Percentiles rank a stretch among this genome's conserved stretches.
Evolutionary conservation across 2,888 invertebrate genomes (phyloP).

Genomic region (Lycocerus yunnanus): DNA sequence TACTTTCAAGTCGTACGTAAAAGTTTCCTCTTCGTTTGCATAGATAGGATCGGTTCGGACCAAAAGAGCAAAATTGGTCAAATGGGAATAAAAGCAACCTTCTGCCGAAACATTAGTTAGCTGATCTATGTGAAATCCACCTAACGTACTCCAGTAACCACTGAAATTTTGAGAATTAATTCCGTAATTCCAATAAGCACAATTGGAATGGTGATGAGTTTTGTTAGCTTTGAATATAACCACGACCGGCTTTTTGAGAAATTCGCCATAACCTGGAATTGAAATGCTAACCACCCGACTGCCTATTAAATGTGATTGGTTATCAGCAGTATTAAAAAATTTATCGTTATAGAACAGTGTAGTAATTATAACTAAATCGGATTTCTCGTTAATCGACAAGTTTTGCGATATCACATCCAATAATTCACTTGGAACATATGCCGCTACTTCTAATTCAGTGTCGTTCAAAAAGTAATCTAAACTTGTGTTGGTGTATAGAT

Average conservation of each 20-base stretch:
- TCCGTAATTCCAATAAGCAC: constrained; percentile 63
- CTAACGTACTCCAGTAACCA: constrained; percentile 63
- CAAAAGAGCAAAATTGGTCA: constrained; percentile 64
- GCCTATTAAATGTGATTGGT: constrained; percentile 36
- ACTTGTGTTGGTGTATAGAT: constrained; percentile 57
- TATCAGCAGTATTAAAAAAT: constrained; percentile 43
- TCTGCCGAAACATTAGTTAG: constrained; percentile 44
- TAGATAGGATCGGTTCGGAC: constrained; percentile 44
- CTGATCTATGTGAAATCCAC: constrained; percentile 55
- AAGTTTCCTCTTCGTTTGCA: constrained; percentile 22
- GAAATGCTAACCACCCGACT: constrained; percentile 65
- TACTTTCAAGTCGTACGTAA: constrained; percentile 41
- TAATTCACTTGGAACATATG: constrained; percentile 42
- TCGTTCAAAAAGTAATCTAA: constrained; percentile 45
- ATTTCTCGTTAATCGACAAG: constrained; percentile 17
- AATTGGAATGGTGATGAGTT: constrained; percentile 49
- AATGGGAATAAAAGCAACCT: constrained; percentile 47
- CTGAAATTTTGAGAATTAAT: constrained; percentile 43
- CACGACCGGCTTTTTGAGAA: constrained; percentile 61
- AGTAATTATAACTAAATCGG: constrained; percentile 40
- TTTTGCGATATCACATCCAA: constrained; percentile 36
- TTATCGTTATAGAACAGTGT: constrained; percentile 47
- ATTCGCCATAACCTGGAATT: constrained; percentile 62
- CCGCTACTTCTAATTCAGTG: constrained; percentile 43
- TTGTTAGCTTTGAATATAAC: constrained; percentile 57